Conservation (phyloP, 2,888 invertebrate genomes). For the Silvanus unidentatus region DNA sequence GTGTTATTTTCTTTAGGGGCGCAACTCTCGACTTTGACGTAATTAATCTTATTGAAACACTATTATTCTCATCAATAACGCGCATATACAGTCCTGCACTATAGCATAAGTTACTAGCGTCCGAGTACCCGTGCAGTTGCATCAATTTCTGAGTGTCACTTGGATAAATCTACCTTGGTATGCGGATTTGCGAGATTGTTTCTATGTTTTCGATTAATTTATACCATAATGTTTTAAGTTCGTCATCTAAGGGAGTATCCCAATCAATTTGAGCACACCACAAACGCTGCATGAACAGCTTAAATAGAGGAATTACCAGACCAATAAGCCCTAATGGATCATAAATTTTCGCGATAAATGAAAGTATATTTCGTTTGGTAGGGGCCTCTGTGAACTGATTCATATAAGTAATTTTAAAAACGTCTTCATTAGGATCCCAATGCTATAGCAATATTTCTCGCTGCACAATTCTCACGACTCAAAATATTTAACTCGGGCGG, state of each 20-base stretch:
- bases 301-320: neutral
- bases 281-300: slow-evolving; percentile 6
- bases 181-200: no score
- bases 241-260: no score
- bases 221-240: no score
- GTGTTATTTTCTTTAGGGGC: neutral
- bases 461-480: no score
- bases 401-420: slow-evolving; percentile 9
- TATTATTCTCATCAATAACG: neutral
- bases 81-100: slow-evolving; percentile 5
- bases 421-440: slow-evolving; percentile 11
- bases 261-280: slow-evolving; percentile 8
- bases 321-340: slow-evolving; percentile 7
- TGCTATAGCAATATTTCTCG: no score
- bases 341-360: slow-evolving; percentile 4
- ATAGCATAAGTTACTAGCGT: slow-evolving; percentile 1
- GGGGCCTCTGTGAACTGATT: neutral
- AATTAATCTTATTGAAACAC: neutral
- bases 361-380: slow-evolving; percentile 3
- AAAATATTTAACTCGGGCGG: no score
- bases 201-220: no score
- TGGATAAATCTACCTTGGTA: neutral
- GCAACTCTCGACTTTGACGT: neutral
- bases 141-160: neutral
- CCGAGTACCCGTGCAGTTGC: neutral